Base-by-base conservation (phyloP, 1,140 invertebrate genomes). In the Drosophila subobscura region DNA sequence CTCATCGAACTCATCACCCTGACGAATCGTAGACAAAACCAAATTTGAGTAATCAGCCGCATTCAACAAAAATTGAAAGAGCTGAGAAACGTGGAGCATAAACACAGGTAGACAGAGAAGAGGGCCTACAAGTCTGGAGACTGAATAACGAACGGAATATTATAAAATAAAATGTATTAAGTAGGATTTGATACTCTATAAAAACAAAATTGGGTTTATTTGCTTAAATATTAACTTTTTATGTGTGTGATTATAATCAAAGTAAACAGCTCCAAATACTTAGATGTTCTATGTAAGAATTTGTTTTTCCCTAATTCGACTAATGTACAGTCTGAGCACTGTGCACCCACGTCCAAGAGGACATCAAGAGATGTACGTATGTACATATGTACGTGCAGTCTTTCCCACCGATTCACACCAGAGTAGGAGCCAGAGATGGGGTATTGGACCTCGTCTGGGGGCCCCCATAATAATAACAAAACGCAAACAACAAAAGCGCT, bases 1-100 rank as follows among this genome's bases (percentile, higher is more conserved):
- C 80, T 85, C 80, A 80, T 77, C 73, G 71, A 86, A 27, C 25
- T 6, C 25, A 27, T 27, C 72, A 72, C 83, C 81, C 81, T 88
- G 81, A 86, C 81, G 81, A 86, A 86, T 86, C 83, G 83, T 64
- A 88, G 74, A 86, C 81, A 86, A 86, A 81, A 72, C 83, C 79
- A 88, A 86, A 88, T 86, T 86, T 88, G 83, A 88, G 81, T 86
- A 86, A 86, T 86, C 81, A 86, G 81, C 81, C 88, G 86, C 74
- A 86, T 86, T 86, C 81, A 86, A 75, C 63, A 76, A 76, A 75
- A 70, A 50, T 68, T 68, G 50, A 59, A 72, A 72, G 66, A 78
- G 42, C 56, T 66, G 66, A 68, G 64, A 85, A 83, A 83, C 80
- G 81, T 86, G 81, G 64, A 85, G 64, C 74, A 56, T 56, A 72